Percentiles rank a stretch among this genome's conserved stretches.
Conservation (phyloP, 1,140 invertebrate species). For the Drosophila nasuta region DNA sequence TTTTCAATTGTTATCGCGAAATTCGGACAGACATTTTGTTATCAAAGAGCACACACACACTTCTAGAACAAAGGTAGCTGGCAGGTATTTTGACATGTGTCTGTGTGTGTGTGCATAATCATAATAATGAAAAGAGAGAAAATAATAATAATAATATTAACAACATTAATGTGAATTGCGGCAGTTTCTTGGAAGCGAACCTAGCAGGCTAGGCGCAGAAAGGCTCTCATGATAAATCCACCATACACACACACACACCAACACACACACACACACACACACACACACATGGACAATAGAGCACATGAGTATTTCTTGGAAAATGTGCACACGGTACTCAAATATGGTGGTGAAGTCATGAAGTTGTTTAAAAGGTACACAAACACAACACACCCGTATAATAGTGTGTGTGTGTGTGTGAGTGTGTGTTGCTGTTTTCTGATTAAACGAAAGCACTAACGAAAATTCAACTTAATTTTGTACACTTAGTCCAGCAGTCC, state of each 20-base stretch:
- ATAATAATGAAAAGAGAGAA: constrained; percentile 31
- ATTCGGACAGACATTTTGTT: constrained; percentile 24
- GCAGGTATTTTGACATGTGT: not conserved
- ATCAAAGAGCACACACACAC: constrained; percentile 8
- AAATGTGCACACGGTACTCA: constrained; percentile 67
- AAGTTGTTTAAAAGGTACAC: constrained; percentile 58
- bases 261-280: too few species aligned
- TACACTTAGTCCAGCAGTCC: constrained; percentile 44
- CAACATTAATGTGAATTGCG: constrained; percentile 72
- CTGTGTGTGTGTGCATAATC: not conserved
- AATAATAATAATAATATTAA: constrained; percentile 75
- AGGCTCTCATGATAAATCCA: constrained; percentile 63
- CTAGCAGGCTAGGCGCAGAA: constrained; percentile 19
- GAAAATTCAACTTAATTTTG: constrained; percentile 70
- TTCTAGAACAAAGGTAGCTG: constrained; percentile 3
- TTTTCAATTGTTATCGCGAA: constrained; percentile 32
- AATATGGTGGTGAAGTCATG: constrained; percentile 68
- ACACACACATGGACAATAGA: constrained; percentile 9
- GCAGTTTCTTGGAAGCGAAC: constrained; percentile 60
- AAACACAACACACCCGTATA: constrained; percentile 22
- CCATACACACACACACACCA: constrained; percentile 22
- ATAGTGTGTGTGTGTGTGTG: constrained; percentile 1
- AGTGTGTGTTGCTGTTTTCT: constrained; percentile 60
- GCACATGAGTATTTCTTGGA: constrained; percentile 64
- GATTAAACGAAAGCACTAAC: constrained; percentile 79